Percentiles rank a stretch among this genome's conserved stretches.
Evolutionary conservation across 2,797 vertebrate species (phyloP).

Genomic region (Craterocephalus amniculus): DNA sequence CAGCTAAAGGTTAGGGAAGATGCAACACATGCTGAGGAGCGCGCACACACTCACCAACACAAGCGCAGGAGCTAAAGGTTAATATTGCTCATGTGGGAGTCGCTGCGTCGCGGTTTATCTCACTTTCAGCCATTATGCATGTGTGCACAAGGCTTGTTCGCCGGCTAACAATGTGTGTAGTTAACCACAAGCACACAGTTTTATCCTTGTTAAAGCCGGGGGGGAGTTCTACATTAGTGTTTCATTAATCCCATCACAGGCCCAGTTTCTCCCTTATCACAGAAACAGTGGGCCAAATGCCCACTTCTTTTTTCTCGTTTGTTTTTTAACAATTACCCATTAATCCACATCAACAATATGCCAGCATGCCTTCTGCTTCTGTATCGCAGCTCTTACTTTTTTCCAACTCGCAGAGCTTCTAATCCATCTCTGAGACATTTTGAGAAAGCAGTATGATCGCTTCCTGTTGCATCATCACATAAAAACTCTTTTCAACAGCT

Average conservation of each 20-base stretch:
- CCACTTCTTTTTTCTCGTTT: neutral
- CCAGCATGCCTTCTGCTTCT: conserved; percentile 28
- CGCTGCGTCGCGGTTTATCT: conserved; percentile 62
- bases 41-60: conserved; percentile 24
- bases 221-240: conserved; percentile 49
- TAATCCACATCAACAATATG: conserved; percentile 48
- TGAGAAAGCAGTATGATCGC: conserved; percentile 25
- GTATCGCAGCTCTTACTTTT: neutral
- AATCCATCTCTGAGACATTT: conserved; percentile 7
- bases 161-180: conserved; percentile 27
- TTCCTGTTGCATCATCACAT: conserved; percentile 34
- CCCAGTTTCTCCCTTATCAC: conserved; percentile 31
- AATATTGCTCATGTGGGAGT: conserved; percentile 70
- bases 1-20: conserved; percentile 71
- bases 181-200: conserved; percentile 44
- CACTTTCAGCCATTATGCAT: conserved; percentile 43
- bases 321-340: conserved; percentile 13
- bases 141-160: conserved; percentile 36
- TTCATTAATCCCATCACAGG: conserved; percentile 56
- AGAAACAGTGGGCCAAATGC: conserved; percentile 22
- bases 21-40: conserved; percentile 54
- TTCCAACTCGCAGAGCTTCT: neutral
- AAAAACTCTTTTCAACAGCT: conserved; percentile 26
- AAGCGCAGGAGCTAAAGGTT: conserved; percentile 68
- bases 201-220: conserved; percentile 45